phyloP scores from a whole-genome alignment of 2,888 invertebrate species.

The Tubulanus polymorphus region DNA sequence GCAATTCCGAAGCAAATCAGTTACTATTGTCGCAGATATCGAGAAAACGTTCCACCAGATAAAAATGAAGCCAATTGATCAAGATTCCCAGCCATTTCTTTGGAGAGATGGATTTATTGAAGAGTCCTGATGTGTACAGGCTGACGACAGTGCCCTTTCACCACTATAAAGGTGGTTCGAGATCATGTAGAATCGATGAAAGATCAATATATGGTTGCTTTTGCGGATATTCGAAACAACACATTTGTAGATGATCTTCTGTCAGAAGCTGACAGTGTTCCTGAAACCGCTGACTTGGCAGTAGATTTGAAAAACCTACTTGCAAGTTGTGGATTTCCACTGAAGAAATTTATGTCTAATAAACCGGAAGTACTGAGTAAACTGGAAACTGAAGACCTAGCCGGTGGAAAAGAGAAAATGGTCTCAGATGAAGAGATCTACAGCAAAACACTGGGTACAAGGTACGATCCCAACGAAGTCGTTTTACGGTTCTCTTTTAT shows the following conservation, averaged over 20 bases:
- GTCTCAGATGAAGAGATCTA: not conserved
- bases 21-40: too few species aligned
- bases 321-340: not conserved
- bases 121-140: conserved; percentile 8
- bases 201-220: not conserved
- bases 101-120: conserved; percentile 9
- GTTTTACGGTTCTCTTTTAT: not conserved
- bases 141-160: conserved; percentile 10
- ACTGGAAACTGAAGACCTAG: not conserved
- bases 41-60: too few species aligned
- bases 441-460: not conserved
- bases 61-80: too few species aligned
- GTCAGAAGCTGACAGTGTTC: not conserved
- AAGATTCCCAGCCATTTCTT: conserved; percentile 8
- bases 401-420: not conserved
- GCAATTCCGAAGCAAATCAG: too few species aligned
- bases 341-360: not conserved
- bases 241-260: not conserved
- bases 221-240: not conserved
- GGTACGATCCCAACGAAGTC: not conserved
- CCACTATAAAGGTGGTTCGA: not conserved
- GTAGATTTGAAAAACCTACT: not conserved
- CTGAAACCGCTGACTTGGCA: not conserved
- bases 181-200: not conserved
- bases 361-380: not conserved